A percentile compares a stretch with the other conserved stretches of the same genome.
These are phyloP conservation scores for Cryptus viduatorius DNA, from an alignment of 2,888 invertebrate species.

Conservation along the genomic window DNA sequence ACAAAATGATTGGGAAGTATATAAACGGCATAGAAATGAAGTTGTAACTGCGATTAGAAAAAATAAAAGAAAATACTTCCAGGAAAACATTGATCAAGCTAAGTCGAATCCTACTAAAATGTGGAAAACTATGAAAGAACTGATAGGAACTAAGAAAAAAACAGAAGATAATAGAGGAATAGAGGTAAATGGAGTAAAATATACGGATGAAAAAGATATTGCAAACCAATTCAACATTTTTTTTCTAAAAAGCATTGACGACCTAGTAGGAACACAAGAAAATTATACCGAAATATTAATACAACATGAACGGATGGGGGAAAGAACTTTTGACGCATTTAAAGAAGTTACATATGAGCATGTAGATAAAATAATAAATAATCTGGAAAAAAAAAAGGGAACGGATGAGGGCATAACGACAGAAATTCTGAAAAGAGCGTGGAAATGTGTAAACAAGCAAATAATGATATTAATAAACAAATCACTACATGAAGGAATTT, in stretches of 20 bases:
- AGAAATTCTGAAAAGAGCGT: slow-evolving; percentile 35
- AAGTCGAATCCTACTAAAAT: slow-evolving; percentile 25
- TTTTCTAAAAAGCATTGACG: slow-evolving; percentile 48
- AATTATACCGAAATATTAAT: background rate
- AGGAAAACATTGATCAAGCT: slow-evolving; percentile 30
- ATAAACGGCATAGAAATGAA: slow-evolving; percentile 30
- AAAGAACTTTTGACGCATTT: background rate
- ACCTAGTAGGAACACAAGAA: slow-evolving; percentile 8
- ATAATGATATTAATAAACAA: slow-evolving; percentile 38
- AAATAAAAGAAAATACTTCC: slow-evolving; percentile 28
- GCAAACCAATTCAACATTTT: slow-evolving; percentile 60
- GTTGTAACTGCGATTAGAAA: slow-evolving; percentile 24
- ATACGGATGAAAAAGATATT: slow-evolving; percentile 13
- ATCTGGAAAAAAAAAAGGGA: slow-evolving; percentile 22
- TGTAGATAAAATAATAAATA: slow-evolving; percentile 41
- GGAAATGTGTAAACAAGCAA: slow-evolving; percentile 4
- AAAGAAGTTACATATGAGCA: slow-evolving; percentile 16
- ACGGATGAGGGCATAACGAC: slow-evolving; percentile 24
- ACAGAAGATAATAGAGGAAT: slow-evolving; percentile 10
- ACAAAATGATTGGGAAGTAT: slow-evolving; percentile 4
- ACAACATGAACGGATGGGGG: too few relatives aligned
- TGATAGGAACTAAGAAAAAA: slow-evolving; percentile 47
- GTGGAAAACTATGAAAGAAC: slow-evolving; percentile 44
- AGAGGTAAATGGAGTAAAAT: background rate
- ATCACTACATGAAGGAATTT: slow-evolving; percentile 20